Evolutionary conservation across 2,888 invertebrate genomes (phyloP).

Genomic region (Drosophila koepferae): DNA sequence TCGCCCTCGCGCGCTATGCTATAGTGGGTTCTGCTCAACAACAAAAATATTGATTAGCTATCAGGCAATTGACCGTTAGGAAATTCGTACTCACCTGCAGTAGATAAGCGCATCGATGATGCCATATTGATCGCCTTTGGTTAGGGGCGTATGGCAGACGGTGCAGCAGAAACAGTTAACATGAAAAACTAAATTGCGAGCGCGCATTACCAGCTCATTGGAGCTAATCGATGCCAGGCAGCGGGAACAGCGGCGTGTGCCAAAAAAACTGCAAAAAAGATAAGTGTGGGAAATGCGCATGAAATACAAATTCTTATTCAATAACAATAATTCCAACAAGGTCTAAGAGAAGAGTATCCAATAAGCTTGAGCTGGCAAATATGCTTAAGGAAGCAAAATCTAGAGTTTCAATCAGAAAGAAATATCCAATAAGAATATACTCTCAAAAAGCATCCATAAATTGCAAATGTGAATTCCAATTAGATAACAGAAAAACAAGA

Average conservation of each 20-base stretch:
- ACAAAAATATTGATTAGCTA: not conserved
- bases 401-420: fast-evolving
- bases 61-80: not conserved
- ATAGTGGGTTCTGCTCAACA: conserved; percentile 83
- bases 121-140: conserved; percentile 97
- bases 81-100: conserved; percentile 88
- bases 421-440: not conserved
- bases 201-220: conserved; percentile 97
- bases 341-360: not conserved
- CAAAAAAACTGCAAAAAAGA: conserved; percentile 93
- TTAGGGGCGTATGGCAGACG: conserved; percentile 93
- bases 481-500: too few species aligned
- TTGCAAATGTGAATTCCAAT: too few species aligned
- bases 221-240: conserved; percentile 95
- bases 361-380: not conserved
- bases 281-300: not conserved
- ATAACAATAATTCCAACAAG: not conserved
- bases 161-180: conserved; percentile 97
- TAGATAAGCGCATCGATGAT: conserved; percentile 95
- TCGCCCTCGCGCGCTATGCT: conserved; percentile 84
- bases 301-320: not conserved
- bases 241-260: conserved; percentile 94
- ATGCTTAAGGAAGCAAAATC: too few species aligned
- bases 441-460: too few species aligned
- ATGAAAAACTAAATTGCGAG: conserved; percentile 96